phyloP scores from a whole-genome alignment of 2,888 invertebrate species.

The Sipha maydis region DNA sequence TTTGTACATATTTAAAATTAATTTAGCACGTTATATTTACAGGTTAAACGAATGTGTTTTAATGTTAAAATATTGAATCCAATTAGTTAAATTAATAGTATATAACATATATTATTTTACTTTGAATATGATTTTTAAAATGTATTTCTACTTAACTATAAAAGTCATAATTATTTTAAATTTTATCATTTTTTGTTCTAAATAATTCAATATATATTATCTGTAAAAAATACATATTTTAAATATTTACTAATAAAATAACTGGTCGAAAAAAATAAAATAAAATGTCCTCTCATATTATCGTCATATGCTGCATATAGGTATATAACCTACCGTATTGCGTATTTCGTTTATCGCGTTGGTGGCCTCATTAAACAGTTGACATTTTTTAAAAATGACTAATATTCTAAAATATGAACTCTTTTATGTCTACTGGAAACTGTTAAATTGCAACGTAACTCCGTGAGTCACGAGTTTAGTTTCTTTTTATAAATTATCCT shows the following conservation, averaged over 20 bases:
- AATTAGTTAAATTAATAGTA: too few species aligned
- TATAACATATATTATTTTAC: neutral
- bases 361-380: neutral
- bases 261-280: too few species aligned
- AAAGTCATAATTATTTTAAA: neutral
- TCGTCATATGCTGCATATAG: neutral
- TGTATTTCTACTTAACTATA: neutral
- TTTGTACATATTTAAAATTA: neutral
- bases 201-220: neutral
- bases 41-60: neutral
- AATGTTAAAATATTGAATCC: too few species aligned
- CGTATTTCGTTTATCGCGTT: neutral
- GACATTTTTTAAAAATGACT: constrained; percentile 1
- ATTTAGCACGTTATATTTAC: neutral
- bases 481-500: neutral
- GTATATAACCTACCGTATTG: neutral
- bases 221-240: too few species aligned
- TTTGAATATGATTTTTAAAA: neutral
- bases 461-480: neutral
- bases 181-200: neutral
- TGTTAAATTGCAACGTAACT: neutral
- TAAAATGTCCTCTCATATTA: too few species aligned
- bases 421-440: neutral
- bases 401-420: neutral
- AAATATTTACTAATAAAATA: too few species aligned